Evolutionary conservation across 1,140 invertebrate species (phyloP), one percentile per base, ranked within the genome.

Genomic region (Aleiodes sp.): DNA sequence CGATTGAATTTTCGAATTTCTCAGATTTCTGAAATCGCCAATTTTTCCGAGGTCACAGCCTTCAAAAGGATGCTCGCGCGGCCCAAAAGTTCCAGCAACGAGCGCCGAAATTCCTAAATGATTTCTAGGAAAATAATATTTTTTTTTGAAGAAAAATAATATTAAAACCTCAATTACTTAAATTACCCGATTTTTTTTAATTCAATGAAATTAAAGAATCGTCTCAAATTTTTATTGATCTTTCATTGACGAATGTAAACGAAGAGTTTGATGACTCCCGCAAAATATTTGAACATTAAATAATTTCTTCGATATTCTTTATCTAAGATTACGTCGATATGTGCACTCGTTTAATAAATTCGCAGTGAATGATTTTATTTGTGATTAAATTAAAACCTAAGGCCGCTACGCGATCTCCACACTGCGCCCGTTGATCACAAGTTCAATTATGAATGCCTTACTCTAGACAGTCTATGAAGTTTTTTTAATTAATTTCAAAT

Each of bases 31-130:
- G 24, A 16, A 12, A 28, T 39, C 26, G 57, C 37, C 9, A 52
- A 16, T 16, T 60, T 60, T 64, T 71, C 62, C 57, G 10, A 63
- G 69, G 74, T 82, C 79, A 82, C 80, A 82, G 80, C 79, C 80
- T 73, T 82, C 56, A 67, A 65, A n/a, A 72, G 71, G 75, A 78
- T 80, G 75, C 75, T 71, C 75, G 56, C 65, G 59, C 73, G 70
- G 71, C 73, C 60, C 57, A 68, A 71, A 64, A 33, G 73, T 62
- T 3, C 29, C 71, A 72, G 65, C 69, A 69, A 69, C 33, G 31
- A 69, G 76, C 76, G 14, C 31, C 68, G 14, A 65, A 64, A 46
- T 64, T 64, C 37, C 39, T 28, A 33, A 57, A 52, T 33, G 16
- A 56, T 33, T 19, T 14, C 33, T 52, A 52, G 46, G 46, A 52